phyloP scores from a whole-genome alignment of 2,797 vertebrate genomes.

The Chrysocyon brachyurus region DNA sequence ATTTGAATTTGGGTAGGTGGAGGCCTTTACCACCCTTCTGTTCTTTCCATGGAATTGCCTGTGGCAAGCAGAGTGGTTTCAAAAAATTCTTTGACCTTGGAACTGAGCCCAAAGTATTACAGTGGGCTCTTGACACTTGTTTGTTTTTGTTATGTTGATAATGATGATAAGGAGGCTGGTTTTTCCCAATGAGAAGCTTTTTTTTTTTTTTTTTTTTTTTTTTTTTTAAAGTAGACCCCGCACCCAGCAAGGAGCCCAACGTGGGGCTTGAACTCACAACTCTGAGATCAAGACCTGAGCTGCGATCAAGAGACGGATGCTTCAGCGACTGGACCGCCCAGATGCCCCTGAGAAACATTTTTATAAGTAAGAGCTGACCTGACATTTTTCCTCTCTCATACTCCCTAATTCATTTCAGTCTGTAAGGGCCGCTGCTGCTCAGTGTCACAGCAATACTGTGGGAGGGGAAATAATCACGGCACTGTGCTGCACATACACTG shows the following conservation, averaged over 20 bases:
- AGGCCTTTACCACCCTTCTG: background rate
- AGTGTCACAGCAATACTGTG: background rate
- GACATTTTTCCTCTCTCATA: background rate
- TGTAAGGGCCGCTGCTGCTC: background rate
- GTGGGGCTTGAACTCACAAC: background rate
- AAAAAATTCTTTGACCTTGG: background rate
- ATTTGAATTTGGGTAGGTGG: background rate
- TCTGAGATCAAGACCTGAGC: background rate
- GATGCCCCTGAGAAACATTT: background rate
- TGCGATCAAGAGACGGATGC: background rate
- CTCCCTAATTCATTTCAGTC: background rate
- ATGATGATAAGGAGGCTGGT: background rate
- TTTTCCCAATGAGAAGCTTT: background rate
- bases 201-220: background rate
- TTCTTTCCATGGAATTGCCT: background rate
- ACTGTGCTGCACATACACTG: fast-evolving
- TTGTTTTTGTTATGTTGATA: background rate
- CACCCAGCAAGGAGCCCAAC: background rate
- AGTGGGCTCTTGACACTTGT: background rate
- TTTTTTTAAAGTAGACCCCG: background rate
- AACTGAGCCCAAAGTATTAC: background rate
- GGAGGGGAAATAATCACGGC: background rate
- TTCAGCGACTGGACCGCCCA: background rate
- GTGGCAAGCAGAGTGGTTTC: background rate
- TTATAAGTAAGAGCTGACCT: background rate